phyloP scores from a whole-genome alignment of 2,797 vertebrate species.

The Aphelocoma californica region DNA sequence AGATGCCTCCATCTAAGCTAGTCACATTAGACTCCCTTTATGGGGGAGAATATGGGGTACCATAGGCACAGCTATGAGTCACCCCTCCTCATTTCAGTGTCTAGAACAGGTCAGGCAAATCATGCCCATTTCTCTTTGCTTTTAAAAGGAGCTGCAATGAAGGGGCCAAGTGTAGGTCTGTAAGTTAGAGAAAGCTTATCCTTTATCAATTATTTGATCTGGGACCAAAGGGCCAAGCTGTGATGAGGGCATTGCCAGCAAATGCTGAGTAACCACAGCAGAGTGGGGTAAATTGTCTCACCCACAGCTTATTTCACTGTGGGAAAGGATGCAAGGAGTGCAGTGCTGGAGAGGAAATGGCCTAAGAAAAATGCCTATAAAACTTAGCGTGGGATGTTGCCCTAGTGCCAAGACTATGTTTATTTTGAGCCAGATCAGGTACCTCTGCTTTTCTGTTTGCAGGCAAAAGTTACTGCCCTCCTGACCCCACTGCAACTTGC shows the following conservation, averaged over 20 bases:
- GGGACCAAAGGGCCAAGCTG: background rate
- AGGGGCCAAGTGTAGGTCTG: background rate
- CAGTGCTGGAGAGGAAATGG: background rate
- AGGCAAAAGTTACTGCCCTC: background rate
- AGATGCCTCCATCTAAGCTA: slow-evolving; percentile 22
- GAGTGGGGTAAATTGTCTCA: background rate
- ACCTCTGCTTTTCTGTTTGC: background rate
- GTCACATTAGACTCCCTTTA: background rate
- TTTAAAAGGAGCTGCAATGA: background rate
- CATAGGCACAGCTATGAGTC: background rate
- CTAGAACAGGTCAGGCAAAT: background rate
- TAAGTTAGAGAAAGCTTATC: background rate
- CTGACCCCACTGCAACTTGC: background rate
- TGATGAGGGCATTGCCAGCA: background rate
- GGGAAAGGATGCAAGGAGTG: background rate
- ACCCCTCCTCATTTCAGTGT: background rate
- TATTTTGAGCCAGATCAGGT: slow-evolving; percentile 14
- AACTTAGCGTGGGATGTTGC: background rate
- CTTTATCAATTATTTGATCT: background rate
- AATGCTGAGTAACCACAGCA: background rate
- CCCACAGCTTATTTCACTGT: background rate
- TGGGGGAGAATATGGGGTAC: background rate
- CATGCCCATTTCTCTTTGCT: slow-evolving; percentile 4
- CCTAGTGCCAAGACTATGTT: background rate
- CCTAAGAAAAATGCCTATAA: background rate